Percentiles rank a stretch among this genome's conserved stretches.
Evolutionary conservation across 2,113 vertebrate genomes (phyloP).

Genomic region (Mugil cephalus): DNA sequence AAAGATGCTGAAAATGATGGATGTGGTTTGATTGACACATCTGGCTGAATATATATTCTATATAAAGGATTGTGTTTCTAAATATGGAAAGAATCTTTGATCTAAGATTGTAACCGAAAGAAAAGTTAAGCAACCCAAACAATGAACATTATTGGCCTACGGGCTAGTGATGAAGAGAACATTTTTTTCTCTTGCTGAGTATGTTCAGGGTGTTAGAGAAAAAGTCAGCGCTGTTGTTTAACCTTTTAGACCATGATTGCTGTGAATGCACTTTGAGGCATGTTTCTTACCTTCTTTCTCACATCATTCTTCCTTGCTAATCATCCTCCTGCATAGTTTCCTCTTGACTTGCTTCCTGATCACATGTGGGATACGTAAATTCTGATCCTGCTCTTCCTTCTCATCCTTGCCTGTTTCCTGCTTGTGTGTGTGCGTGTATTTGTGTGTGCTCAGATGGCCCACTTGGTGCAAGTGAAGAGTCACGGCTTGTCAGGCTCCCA

Average conservation of each 20-base stretch:
- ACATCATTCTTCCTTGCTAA: slow-evolving; percentile 14
- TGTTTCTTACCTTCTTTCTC: slow-evolving; percentile 9
- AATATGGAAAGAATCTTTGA: too few relatives aligned
- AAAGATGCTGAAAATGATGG: too few relatives aligned
- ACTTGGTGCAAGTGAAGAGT: slow-evolving; percentile 96
- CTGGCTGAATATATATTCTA: too few relatives aligned
- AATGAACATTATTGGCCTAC: too few relatives aligned
- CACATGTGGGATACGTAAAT: not conserved
- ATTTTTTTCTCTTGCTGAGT: too few relatives aligned
- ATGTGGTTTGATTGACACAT: too few relatives aligned
- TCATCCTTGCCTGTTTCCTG: slow-evolving; percentile 55
- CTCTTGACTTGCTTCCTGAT: slow-evolving; percentile 6
- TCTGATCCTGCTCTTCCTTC: slow-evolving; percentile 57
- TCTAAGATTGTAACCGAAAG: too few relatives aligned
- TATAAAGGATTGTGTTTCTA: too few relatives aligned
- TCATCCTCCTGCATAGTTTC: slow-evolving; percentile 17
- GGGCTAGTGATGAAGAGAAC: too few relatives aligned
- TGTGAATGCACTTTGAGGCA: slow-evolving; percentile 20
- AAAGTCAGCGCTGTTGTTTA: too few relatives aligned
- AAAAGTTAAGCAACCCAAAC: too few relatives aligned
- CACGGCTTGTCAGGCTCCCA: slow-evolving; percentile 97
- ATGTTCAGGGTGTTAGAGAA: too few relatives aligned
- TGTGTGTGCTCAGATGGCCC: slow-evolving; percentile 85
- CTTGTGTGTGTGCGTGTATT: slow-evolving; percentile 44
- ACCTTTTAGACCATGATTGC: not conserved